Percentiles rank a stretch among this genome's conserved stretches.
phyloP scores from a whole-genome alignment of 2,113 vertebrate species.

The Corythaixoides concolor region DNA sequence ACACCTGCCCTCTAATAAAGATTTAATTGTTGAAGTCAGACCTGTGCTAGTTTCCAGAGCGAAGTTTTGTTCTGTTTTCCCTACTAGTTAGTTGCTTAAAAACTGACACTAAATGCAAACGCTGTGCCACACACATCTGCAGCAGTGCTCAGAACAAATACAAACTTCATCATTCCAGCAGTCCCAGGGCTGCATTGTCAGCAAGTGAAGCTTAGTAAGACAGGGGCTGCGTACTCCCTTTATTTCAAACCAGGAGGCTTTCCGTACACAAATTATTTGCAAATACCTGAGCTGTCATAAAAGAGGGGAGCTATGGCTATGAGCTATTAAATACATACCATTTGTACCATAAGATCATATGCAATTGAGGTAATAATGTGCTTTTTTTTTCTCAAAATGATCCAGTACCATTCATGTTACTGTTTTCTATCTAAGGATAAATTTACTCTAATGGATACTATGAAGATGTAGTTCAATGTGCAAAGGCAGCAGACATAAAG shows the following conservation, averaged over 20 bases:
- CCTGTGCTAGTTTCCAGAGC: neutral
- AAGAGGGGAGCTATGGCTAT: neutral
- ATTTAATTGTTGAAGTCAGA: neutral
- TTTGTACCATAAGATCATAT: neutral
- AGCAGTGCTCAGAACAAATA: neutral
- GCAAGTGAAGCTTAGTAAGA: neutral
- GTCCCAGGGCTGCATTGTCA: neutral
- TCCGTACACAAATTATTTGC: neutral
- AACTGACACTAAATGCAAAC: neutral
- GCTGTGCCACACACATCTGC: neutral
- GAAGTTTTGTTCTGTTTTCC: neutral
- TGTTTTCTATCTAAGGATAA: neutral
- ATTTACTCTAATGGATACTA: neutral
- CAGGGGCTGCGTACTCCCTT: accelerated
- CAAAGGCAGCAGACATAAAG: neutral
- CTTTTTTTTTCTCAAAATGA: neutral
- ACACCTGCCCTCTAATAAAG: neutral
- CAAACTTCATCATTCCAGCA: too few relatives aligned
- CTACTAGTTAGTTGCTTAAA: neutral
- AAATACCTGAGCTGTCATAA: neutral
- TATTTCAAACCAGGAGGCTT: neutral
- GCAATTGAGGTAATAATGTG: neutral
- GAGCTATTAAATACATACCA: neutral
- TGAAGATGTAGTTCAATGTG: neutral
- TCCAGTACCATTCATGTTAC: neutral